Conservation (phyloP, 2,113 vertebrate species). For the Anoura caudifer region DNA sequence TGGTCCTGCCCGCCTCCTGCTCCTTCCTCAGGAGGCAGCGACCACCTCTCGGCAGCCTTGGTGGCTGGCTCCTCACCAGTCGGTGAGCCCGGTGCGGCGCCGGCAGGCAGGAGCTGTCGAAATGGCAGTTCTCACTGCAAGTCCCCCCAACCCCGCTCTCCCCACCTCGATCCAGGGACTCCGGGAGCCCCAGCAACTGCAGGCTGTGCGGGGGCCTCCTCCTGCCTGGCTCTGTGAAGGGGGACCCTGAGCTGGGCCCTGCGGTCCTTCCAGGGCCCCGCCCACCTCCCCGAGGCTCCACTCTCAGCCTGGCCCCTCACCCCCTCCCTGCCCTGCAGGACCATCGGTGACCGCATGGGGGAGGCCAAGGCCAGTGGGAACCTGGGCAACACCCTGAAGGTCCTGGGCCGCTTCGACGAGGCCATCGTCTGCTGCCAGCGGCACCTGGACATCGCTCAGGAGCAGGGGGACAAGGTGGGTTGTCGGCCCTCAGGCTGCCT, state of each 20-base stretch:
- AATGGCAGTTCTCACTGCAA: rapidly evolving
- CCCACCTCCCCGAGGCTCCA: rapidly evolving
- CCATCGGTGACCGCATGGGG: constrained; percentile 95
- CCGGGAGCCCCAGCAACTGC: background rate
- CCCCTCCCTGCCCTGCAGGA: constrained; percentile 76
- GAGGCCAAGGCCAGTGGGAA: constrained; percentile 98
- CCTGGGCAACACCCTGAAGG: constrained; percentile 96
- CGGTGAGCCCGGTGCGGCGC: background rate
- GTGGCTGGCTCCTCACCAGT: background rate
- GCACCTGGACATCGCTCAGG: constrained; percentile 96
- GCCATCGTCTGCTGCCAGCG: constrained; percentile 94
- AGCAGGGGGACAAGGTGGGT: constrained; percentile 95
- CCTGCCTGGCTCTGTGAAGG: background rate
- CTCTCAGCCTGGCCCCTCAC: background rate
- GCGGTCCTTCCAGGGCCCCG: background rate
- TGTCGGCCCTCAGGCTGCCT: rapidly evolving
- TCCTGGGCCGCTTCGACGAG: constrained; percentile 94
- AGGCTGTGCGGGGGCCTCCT: background rate
- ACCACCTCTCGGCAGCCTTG: too few relatives aligned
- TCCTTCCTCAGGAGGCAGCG: background rate
- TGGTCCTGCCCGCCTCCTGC: too few relatives aligned
- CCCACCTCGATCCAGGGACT: too few relatives aligned
- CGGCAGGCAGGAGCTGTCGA: rapidly evolving
- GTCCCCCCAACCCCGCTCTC: background rate
- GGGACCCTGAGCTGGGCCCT: background rate